Percentiles rank a stretch among this genome's conserved stretches.
phyloP scores from a whole-genome alignment of 2,797 vertebrate genomes.

The Diplodus puntazzo region DNA sequence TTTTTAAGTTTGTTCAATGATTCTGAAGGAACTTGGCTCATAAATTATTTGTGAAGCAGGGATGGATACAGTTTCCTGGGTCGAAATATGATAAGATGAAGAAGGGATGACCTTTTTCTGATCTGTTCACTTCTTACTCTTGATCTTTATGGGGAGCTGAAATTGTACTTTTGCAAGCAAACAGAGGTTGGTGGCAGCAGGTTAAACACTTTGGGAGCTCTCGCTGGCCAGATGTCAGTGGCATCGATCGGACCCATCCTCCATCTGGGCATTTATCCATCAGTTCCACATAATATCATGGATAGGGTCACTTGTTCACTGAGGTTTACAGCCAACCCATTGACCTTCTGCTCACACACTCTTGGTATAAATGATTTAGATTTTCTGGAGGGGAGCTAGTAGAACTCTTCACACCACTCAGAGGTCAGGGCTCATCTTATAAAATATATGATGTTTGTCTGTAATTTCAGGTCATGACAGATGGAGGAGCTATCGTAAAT shows the following conservation, averaged over 20 bases:
- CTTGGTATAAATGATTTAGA: slow-evolving; percentile 7
- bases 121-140: neutral
- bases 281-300: slow-evolving; percentile 42
- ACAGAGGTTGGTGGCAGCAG: slow-evolving; percentile 36
- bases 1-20: neutral
- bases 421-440: neutral
- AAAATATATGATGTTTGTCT: slow-evolving; percentile 1
- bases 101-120: neutral
- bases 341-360: slow-evolving; percentile 36
- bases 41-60: neutral
- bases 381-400: neutral
- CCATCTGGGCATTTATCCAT: slow-evolving; percentile 52
- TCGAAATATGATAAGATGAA: slow-evolving; percentile 22
- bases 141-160: slow-evolving; percentile 3
- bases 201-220: slow-evolving; percentile 54
- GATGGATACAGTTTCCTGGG: neutral
- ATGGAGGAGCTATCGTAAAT: neutral
- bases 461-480: neutral
- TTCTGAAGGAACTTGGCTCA: neutral
- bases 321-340: slow-evolving; percentile 16
- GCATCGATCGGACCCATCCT: slow-evolving; percentile 24
- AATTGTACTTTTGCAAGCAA: slow-evolving; percentile 40
- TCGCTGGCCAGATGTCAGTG: slow-evolving; percentile 54
- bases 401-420: neutral
- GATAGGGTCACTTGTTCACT: slow-evolving; percentile 19